phyloP scores from a whole-genome alignment of 2,888 invertebrate species.

The Syritta pipiens region DNA sequence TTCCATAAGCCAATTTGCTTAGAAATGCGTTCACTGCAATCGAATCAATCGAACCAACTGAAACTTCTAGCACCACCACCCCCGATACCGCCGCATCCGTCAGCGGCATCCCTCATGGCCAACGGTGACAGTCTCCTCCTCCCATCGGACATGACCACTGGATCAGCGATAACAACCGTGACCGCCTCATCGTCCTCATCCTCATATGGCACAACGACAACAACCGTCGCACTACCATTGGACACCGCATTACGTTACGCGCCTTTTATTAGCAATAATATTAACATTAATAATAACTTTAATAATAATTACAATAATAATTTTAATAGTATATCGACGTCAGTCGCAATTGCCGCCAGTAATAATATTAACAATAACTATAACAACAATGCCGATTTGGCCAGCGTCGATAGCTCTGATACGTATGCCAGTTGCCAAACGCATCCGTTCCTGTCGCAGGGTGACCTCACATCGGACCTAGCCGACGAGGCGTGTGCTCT shows the following conservation, averaged over 20 bases:
- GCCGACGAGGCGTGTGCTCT: slow-evolving; percentile 77
- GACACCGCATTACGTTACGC: slow-evolving; percentile 76
- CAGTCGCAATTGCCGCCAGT: slow-evolving; percentile 66
- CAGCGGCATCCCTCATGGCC: slow-evolving; percentile 62
- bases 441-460: slow-evolving; percentile 94
- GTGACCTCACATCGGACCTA: slow-evolving; percentile 84
- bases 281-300: slow-evolving; percentile 74
- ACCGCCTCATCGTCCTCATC: slow-evolving; percentile 76
- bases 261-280: slow-evolving; percentile 73
- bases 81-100: slow-evolving; percentile 67
- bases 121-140: slow-evolving; percentile 55
- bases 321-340: slow-evolving; percentile 75
- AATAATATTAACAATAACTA: slow-evolving; percentile 77
- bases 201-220: slow-evolving; percentile 78
- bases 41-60: slow-evolving; percentile 71
- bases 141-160: slow-evolving; percentile 58
- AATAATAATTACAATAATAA: slow-evolving; percentile 77
- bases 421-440: slow-evolving; percentile 98
- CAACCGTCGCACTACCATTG: slow-evolving; percentile 78
- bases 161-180: slow-evolving; percentile 47
- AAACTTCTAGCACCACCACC: slow-evolving; percentile 72
- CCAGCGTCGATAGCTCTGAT: slow-evolving; percentile 89
- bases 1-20: slow-evolving; percentile 90
- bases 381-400: slow-evolving; percentile 80
- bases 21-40: slow-evolving; percentile 85